These are phyloP conservation scores for Zaprionus kolodkinae DNA, from an alignment of 1,140 invertebrate species.

Conservation along the genomic window DNA sequence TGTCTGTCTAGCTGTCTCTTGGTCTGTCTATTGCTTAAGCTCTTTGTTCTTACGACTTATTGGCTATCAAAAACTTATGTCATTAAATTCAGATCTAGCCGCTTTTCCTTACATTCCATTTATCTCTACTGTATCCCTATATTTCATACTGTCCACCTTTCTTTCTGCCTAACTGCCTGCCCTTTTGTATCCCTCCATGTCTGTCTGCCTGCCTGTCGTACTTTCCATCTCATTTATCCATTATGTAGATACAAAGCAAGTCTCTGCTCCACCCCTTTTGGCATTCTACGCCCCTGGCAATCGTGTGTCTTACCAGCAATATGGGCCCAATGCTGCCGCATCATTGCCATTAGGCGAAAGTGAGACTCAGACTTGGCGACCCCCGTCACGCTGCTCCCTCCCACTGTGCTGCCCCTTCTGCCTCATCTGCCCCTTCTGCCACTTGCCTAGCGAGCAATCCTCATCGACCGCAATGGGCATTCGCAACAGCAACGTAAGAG, in stretches of 20 bases:
- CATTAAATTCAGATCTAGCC: too few species aligned
- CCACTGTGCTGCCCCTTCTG: neutral
- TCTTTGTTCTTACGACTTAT: too few species aligned
- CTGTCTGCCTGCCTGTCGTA: neutral
- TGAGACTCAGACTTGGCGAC: slow-evolving; percentile 32
- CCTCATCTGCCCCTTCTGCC: neutral
- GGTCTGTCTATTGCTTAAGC: neutral
- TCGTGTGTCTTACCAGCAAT: slow-evolving; percentile 31
- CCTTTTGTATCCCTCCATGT: neutral
- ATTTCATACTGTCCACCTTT: too few species aligned
- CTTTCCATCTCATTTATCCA: too few species aligned
- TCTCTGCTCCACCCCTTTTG: neutral
- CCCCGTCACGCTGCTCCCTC: neutral
- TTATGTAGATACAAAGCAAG: too few species aligned
- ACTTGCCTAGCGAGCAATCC: neutral
- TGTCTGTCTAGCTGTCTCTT: too few species aligned
- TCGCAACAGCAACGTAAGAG: slow-evolving; percentile 16
- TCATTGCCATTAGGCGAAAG: slow-evolving; percentile 57
- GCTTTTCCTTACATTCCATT: too few species aligned
- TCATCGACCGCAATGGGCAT: slow-evolving; percentile 1
- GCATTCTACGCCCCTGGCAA: neutral
- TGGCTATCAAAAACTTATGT: too few species aligned
- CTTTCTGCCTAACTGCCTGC: neutral
- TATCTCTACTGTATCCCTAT: too few species aligned
- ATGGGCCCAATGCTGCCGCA: slow-evolving; percentile 55